phyloP scores from a whole-genome alignment of 2,113 vertebrate species.

The Puma concolor region DNA sequence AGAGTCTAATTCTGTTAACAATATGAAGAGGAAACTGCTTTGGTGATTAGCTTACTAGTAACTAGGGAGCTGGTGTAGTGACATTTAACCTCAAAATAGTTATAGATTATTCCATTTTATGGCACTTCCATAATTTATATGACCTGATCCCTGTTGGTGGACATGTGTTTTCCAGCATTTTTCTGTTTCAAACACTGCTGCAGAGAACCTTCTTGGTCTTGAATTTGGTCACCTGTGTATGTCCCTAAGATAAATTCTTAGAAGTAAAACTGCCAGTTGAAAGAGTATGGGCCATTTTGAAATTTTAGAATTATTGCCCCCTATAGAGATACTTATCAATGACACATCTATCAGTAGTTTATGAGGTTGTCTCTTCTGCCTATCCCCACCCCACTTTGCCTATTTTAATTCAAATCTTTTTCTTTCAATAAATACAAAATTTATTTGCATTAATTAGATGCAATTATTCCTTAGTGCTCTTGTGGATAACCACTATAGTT shows the following conservation, averaged over 20 bases:
- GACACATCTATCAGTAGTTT: background rate
- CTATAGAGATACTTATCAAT: background rate
- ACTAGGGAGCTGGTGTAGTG: background rate
- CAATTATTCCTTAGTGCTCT: background rate
- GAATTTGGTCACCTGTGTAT: background rate
- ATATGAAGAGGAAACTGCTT: background rate
- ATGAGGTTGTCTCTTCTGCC: background rate
- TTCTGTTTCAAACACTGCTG: background rate
- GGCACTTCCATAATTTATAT: background rate
- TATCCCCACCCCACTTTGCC: background rate
- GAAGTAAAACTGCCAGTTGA: background rate
- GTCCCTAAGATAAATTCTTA: background rate
- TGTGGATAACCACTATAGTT: background rate
- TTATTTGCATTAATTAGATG: background rate
- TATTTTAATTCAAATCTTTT: constrained; percentile 37
- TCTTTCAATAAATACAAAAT: background rate
- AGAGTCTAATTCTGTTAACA: background rate
- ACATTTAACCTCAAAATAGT: background rate
- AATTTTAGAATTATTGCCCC: background rate
- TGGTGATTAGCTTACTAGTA: background rate
- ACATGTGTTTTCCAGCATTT: background rate
- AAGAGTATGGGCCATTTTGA: background rate
- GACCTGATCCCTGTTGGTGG: background rate
- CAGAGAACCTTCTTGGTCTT: background rate
- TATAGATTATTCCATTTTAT: background rate